These are phyloP conservation scores for Rhizomys pruinosus DNA, from an alignment of 2,113 vertebrate species.

Conservation along the genomic window DNA sequence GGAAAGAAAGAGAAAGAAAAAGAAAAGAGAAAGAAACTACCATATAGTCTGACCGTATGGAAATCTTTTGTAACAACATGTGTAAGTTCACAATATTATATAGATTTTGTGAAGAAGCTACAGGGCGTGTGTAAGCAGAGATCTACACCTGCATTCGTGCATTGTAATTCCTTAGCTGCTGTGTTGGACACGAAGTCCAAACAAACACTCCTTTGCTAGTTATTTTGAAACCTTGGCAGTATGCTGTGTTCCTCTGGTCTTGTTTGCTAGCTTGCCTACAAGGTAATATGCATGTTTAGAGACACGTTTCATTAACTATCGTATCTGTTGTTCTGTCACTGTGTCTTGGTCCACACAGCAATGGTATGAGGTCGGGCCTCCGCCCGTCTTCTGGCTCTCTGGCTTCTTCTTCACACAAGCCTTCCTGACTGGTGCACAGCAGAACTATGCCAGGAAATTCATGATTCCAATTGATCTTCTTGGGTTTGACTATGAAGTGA, in stretches of 20 bases:
- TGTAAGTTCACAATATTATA: not conserved
- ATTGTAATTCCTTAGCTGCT: not conserved
- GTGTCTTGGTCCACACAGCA: conserved; percentile 80
- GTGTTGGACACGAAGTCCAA: not conserved
- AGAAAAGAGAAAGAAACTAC: not conserved
- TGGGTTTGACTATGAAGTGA: conserved; percentile 93
- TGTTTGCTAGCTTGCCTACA: not conserved
- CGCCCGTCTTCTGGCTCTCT: conserved; percentile 93
- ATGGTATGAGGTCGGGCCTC: conserved; percentile 90
- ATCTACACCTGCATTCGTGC: not conserved
- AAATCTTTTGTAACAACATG: not conserved
- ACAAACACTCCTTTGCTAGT: not conserved
- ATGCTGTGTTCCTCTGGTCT: not conserved
- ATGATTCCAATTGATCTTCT: conserved; percentile 93
- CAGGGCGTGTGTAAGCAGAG: not conserved
- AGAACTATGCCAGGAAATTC: conserved; percentile 94
- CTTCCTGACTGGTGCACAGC: conserved; percentile 93
- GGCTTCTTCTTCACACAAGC: conserved; percentile 97
- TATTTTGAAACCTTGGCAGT: not conserved
- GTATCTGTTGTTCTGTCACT: not conserved
- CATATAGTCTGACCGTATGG: not conserved
- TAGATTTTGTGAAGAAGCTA: not conserved
- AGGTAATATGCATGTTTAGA: not conserved
- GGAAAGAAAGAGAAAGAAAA: too few relatives aligned
- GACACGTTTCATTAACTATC: not conserved